Percentiles rank a stretch among this genome's conserved stretches.
phyloP scores from a whole-genome alignment of 2,888 invertebrate genomes.

The Eristalis tenax region DNA sequence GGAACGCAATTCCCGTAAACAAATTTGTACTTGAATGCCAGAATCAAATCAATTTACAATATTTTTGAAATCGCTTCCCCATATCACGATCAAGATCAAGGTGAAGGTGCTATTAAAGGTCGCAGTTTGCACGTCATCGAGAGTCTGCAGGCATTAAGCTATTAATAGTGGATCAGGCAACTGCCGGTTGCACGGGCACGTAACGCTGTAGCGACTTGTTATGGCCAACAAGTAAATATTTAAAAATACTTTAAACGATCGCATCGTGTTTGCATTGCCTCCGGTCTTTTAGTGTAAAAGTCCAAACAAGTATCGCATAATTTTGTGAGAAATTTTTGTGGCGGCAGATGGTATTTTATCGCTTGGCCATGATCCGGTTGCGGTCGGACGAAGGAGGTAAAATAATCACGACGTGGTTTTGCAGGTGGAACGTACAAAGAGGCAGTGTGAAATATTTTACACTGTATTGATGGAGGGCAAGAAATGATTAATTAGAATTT shows the following conservation, averaged over 20 bases:
- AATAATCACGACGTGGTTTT: background rate
- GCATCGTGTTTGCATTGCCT: conserved; percentile 20
- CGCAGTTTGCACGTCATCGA: conserved; percentile 18
- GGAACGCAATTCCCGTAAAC: conserved; percentile 49
- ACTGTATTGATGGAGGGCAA: background rate
- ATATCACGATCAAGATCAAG: conserved; percentile 58
- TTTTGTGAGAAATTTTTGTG: background rate
- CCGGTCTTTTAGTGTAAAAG: conserved; percentile 1
- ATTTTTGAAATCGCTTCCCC: conserved; percentile 8
- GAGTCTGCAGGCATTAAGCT: background rate
- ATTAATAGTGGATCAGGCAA: conserved; percentile 15
- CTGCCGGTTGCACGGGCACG: conserved; percentile 11
- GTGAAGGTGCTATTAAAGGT: conserved; percentile 41
- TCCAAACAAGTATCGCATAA: background rate
- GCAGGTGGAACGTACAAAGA: background rate
- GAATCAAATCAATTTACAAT: background rate
- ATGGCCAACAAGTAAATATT: conserved; percentile 38
- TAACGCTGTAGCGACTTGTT: background rate
- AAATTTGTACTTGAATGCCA: conserved; percentile 46
- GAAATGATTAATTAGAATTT: background rate
- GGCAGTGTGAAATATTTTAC: background rate
- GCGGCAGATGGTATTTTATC: conserved; percentile 10
- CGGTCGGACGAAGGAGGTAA: background rate
- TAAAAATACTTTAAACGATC: conserved; percentile 39
- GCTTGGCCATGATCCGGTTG: background rate